Evolutionary conservation across 2,113 vertebrate genomes (phyloP), one percentile per base, ranked within the genome.

Genomic region (Motacilla alba): DNA sequence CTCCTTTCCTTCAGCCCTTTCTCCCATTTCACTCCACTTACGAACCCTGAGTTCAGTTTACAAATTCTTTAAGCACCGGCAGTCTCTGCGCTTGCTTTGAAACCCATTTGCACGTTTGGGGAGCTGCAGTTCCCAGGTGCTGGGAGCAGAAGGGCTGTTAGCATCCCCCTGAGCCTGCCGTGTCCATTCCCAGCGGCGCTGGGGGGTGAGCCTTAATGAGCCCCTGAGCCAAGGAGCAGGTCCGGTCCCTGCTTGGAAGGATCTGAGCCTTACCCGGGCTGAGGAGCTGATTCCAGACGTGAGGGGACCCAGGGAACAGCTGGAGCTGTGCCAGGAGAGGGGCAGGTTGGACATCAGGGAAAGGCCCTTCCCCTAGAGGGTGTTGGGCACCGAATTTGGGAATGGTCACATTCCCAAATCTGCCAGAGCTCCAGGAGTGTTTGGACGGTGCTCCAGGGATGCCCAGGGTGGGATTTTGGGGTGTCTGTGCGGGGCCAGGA

Each of bases 211-310:
- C 58, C 66, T 30, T 6, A 5, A 10, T 3, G 35, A 72, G 20
- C 1, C n/a, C 64, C 83, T 46, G 1, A 23, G 55, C 9, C 18
- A 24, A 6, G 30, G 37, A 30, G 11, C 2, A 50, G 26, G 5
- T 23, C 6, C 27, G 26, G 5, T 23, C 6, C 27, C 59, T 86
- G 68, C 30, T 7, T 16, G 67, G 62, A 47, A 72, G 58, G 68
- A 23, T 15, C 35, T 18, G 60, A 74, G 59, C 30, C 80, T 64
- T 15, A 1, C 6, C 1, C 2, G 13, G 53, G 19, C 6, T 23
- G 0, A 5, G 24, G 63, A 5, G 43, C 11, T 68, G 56, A 41
- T 68, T 50, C 74, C 62, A 39, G 56, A 1, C 1, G 0, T 0
- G 30, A 6, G 19, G 30, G 74, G 7, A 7, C 2, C 2, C 16